Evolutionary conservation across 2,888 invertebrate species (phyloP), one percentile per base, ranked within the genome.

Genomic region (Anorthoa munda): DNA sequence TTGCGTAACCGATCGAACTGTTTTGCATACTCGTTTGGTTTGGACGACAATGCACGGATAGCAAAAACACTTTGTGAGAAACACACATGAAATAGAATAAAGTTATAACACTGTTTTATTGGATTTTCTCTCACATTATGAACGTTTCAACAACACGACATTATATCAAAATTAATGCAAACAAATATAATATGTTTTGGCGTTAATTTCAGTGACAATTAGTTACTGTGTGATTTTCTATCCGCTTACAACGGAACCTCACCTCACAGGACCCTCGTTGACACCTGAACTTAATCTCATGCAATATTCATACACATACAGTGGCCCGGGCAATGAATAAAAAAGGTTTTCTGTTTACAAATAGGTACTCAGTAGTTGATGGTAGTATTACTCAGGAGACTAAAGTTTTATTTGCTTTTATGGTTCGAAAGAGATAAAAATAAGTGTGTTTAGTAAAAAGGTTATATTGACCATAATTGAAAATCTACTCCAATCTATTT

Each of bases 301-400:
- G 69, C 87, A 91, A 84, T 89, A 91, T 91, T 90, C 89, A 91
- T 88, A 80, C 79, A 84, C 79, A 77, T 81, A 79, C 86, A 82
- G 77, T 86, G 81, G 60, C 48, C 59, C 55, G 39, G 69, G 51
- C 26, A 63, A 66, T 70, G 31, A 39, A 79, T 81, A 75, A 77
- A 80, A 75, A 73, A 64, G 51, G 53, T 17, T 66, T 83, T 77
- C 53, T 73, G 71, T 72, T 75, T 64, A 75, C 75, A 75, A 83
- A 73, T 65, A 66, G 64, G 31, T 61, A 65, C 67, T 82, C 56
- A 66, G 67, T 70, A 70, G 66, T 66, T 72, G 81, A 60, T 60
- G 31, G 18, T 53, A 63, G 51, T 72, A 61, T 77, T 58, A 51
- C 76, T 60, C 70, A 48, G 58, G 76, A 73, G 45, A 48, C 17